Evolutionary conservation across 2,888 invertebrate genomes (phyloP).

Genomic region (Sinelater perroti): DNA sequence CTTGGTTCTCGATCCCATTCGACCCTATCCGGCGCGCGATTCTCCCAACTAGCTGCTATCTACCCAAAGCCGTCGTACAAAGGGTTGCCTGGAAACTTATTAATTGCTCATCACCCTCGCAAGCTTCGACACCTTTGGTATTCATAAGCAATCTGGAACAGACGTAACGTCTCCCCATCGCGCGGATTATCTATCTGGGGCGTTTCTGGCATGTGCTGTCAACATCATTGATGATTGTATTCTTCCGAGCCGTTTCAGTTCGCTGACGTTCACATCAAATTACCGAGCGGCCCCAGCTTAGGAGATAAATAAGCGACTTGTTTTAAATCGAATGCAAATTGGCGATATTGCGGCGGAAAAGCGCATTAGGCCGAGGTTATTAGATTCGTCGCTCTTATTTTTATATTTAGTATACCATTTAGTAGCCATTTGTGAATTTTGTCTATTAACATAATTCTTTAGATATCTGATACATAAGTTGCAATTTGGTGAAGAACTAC

Average conservation of each 20-base stretch:
- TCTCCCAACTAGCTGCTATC: slow-evolving; percentile 9
- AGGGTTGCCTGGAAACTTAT: slow-evolving; percentile 53
- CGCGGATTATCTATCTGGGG: slow-evolving; percentile 51
- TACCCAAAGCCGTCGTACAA: slow-evolving; percentile 30
- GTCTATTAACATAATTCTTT: too few species aligned
- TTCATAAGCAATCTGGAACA: slow-evolving; percentile 59
- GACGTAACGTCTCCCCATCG: slow-evolving; percentile 57
- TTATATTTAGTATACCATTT: too few species aligned
- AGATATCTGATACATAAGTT: too few species aligned
- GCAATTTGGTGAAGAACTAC: too few species aligned
- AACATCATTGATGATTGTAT: slow-evolving; percentile 38
- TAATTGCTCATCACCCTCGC: slow-evolving; percentile 60
- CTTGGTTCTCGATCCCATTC: too few species aligned
- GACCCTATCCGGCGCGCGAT: background rate
- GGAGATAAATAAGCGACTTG: slow-evolving; percentile 7
- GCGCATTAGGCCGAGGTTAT: too few species aligned
- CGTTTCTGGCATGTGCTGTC: slow-evolving; percentile 36
- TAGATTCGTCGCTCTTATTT: too few species aligned
- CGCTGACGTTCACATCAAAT: slow-evolving; percentile 34
- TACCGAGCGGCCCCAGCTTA: slow-evolving; percentile 30
- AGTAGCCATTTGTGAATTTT: too few species aligned
- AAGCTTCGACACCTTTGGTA: slow-evolving; percentile 59
- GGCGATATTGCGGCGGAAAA: too few species aligned
- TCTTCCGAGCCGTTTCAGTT: slow-evolving; percentile 34
- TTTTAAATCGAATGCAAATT: background rate